Conservation (phyloP, 2,797 vertebrate species). For the Anabacerthia variegaticeps region DNA sequence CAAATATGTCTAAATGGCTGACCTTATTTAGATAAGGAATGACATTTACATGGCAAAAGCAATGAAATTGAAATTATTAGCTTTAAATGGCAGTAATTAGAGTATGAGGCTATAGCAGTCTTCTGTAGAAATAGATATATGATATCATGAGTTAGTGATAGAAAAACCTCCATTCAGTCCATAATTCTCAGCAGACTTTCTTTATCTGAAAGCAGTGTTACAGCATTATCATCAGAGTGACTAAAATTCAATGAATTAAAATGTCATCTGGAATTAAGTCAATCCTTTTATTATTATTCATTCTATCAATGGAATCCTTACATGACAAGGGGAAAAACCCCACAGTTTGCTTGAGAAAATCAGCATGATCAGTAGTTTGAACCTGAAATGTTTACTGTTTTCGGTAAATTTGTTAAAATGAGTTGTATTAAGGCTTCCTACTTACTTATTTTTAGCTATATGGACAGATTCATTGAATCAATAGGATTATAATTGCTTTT, state of each 20-base stretch:
- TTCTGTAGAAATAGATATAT: slow-evolving; percentile 3
- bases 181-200: slow-evolving; percentile 63
- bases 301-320: slow-evolving; percentile 42
- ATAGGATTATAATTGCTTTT: background rate
- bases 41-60: slow-evolving; percentile 22
- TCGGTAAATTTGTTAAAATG: slow-evolving; percentile 6
- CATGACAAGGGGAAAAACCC: background rate
- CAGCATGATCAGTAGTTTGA: slow-evolving; percentile 39
- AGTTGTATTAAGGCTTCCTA: background rate
- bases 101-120: background rate
- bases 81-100: slow-evolving; percentile 22
- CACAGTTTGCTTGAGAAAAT: slow-evolving; percentile 49
- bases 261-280: slow-evolving; percentile 57
- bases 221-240: slow-evolving; percentile 49
- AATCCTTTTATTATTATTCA: slow-evolving; percentile 66
- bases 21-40: slow-evolving; percentile 17
- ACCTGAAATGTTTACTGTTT: slow-evolving; percentile 38
- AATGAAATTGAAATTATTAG: slow-evolving; percentile 18
- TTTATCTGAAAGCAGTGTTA: slow-evolving; percentile 42
- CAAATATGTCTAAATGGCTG: background rate
- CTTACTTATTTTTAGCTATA: background rate
- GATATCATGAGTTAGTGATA: background rate
- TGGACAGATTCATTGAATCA: background rate
- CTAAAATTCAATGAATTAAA: slow-evolving; percentile 58
- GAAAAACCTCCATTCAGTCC: slow-evolving; percentile 14